phyloP scores from a whole-genome alignment of 1,140 invertebrate species.

The Antheraea pernyi region DNA sequence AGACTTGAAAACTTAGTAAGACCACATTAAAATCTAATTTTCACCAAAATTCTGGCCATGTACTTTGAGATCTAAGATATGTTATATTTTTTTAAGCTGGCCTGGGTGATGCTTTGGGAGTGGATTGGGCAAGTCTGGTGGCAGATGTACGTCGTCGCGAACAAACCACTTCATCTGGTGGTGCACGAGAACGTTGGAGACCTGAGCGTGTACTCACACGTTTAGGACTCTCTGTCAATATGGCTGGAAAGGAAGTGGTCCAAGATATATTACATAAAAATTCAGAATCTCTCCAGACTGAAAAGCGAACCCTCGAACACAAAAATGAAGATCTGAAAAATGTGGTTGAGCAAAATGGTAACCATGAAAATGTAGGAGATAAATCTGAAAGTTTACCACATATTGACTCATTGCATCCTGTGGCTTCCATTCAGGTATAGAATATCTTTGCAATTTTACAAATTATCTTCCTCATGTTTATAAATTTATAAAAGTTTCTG shows the following conservation, averaged over 20 bases:
- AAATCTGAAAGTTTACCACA: conserved; percentile 33
- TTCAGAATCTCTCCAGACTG: conserved; percentile 48
- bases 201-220: conserved; percentile 85
- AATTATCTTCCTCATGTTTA: too few relatives aligned
- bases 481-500: too few relatives aligned
- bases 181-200: conserved; percentile 87
- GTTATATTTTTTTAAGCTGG: conserved; percentile 75
- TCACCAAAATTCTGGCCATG: too few relatives aligned
- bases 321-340: conserved; percentile 15
- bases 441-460: conserved; percentile 1
- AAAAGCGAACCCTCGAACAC: conserved; percentile 26
- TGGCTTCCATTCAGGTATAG: conserved; percentile 82
- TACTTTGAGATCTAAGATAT: neutral
- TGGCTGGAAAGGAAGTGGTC: conserved; percentile 84
- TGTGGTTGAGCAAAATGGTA: conserved; percentile 35
- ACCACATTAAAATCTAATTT: too few relatives aligned
- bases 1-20: too few relatives aligned
- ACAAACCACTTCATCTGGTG: conserved; percentile 75
- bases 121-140: conserved; percentile 94
- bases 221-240: conserved; percentile 85
- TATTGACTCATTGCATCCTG: conserved; percentile 75
- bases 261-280: conserved; percentile 81
- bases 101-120: conserved; percentile 92
- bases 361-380: conserved; percentile 20
- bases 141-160: conserved; percentile 85